Percentiles rank a stretch among this genome's conserved stretches.
Evolutionary conservation across 2,888 invertebrate genomes (phyloP).

Genomic region (Rosalia funebris): DNA sequence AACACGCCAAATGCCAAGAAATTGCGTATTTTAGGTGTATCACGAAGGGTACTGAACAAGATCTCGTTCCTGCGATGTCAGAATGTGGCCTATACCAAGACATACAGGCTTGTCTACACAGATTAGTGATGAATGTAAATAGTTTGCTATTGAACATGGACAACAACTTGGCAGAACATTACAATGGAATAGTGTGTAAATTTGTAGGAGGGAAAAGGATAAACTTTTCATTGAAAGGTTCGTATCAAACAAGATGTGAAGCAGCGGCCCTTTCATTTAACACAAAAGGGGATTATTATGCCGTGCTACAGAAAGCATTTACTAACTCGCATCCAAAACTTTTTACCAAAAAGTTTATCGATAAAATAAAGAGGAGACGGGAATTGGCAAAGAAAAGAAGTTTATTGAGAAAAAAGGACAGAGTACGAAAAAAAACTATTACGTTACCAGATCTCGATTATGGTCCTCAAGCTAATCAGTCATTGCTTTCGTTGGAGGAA

Average conservation of each 20-base stretch:
- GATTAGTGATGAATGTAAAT: constrained; percentile 7
- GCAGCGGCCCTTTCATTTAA: constrained; percentile 54
- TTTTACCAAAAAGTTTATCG: constrained; percentile 16
- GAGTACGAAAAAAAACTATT: constrained; percentile 1
- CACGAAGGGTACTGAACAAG: not conserved
- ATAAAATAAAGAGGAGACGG: constrained; percentile 1
- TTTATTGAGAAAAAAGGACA: not conserved
- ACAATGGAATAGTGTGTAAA: constrained; percentile 16
- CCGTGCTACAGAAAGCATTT: constrained; percentile 2
- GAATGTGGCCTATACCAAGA: constrained; percentile 8
- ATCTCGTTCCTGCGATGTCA: constrained; percentile 11
- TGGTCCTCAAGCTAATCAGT: constrained; percentile 4
- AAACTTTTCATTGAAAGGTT: constrained; percentile 49
- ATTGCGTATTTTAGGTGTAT: not conserved
- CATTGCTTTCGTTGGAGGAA: not conserved
- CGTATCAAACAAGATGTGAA: constrained; percentile 52
- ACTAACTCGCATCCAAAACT: constrained; percentile 3
- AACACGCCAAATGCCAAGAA: constrained; percentile 14
- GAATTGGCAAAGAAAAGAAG: not conserved
- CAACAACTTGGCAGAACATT: constrained; percentile 16
- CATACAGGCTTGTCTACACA: constrained; percentile 3
- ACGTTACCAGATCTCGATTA: constrained; percentile 31
- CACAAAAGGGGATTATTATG: constrained; percentile 13
- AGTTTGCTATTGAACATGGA: constrained; percentile 20
- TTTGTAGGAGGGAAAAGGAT: constrained; percentile 53